A percentile compares a stretch with the other conserved stretches of the same genome.
These are phyloP conservation scores for Campoletis raptor DNA, from an alignment of 2,888 invertebrate genomes.

Conservation along the genomic window DNA sequence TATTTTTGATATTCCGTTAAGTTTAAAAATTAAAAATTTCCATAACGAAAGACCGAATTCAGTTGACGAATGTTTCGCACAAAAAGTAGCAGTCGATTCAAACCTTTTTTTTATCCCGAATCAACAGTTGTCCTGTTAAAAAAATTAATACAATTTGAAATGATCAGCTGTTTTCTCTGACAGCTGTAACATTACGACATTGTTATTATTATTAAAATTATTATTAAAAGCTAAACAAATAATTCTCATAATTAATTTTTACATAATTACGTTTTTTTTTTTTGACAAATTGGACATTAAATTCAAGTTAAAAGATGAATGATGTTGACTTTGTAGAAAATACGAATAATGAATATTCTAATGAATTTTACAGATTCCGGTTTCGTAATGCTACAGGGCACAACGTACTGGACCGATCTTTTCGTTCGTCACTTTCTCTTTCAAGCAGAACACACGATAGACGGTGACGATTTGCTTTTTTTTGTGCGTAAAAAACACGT, in stretches of 20 bases:
- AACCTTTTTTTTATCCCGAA: neutral
- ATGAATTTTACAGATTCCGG: constrained; percentile 90
- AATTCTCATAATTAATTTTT: too few relatives aligned
- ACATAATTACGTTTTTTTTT: neutral
- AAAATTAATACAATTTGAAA: neutral
- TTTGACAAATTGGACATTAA: neutral
- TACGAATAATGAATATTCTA: neutral
- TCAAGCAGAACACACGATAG: constrained; percentile 94
- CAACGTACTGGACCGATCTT: constrained; percentile 98
- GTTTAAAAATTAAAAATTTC: neutral
- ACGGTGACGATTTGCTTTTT: constrained; percentile 97
- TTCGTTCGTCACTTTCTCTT: constrained; percentile 97
- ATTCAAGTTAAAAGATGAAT: neutral
- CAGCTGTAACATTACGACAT: neutral
- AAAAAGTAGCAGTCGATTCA: neutral
- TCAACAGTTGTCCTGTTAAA: neutral
- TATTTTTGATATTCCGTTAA: too few relatives aligned
- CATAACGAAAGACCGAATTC: too few relatives aligned
- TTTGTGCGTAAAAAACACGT: constrained; percentile 97
- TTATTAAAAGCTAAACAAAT: neutral
- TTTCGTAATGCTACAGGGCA: constrained; percentile 96
- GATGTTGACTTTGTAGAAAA: neutral
- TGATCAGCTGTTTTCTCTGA: too few relatives aligned
- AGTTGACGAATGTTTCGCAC: too few relatives aligned
- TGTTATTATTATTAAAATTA: neutral